phyloP scores from a whole-genome alignment of 2,888 invertebrate species.

The Helobdella robusta region DNA sequence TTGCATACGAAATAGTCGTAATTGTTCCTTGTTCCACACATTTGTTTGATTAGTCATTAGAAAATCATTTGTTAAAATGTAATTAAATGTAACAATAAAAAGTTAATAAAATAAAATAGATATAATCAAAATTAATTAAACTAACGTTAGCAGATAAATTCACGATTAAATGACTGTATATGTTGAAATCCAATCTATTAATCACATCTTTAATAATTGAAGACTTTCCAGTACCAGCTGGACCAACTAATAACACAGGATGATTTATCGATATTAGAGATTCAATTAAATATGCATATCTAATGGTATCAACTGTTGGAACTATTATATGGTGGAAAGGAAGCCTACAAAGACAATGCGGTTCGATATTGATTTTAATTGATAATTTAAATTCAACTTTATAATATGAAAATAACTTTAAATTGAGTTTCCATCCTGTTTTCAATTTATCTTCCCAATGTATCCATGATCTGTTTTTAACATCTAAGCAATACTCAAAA shows the following conservation, averaged over 20 bases:
- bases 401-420: constrained; percentile 53
- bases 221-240: constrained; percentile 74
- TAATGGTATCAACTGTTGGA: constrained; percentile 77
- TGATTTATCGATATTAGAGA: constrained; percentile 59
- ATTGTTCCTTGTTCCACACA: no score
- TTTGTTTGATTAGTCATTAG: no score
- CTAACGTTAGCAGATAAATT: constrained; percentile 74
- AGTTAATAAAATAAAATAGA: no score
- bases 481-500: constrained; percentile 80
- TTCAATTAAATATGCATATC: constrained; percentile 66
- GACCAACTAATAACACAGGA: constrained; percentile 70
- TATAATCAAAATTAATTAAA: neutral
- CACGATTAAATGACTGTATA: constrained; percentile 62
- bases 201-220: constrained; percentile 66
- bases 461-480: constrained; percentile 60
- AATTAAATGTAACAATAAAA: no score
- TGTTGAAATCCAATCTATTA: constrained; percentile 54
- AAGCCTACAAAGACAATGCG: constrained; percentile 51
- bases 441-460: constrained; percentile 72
- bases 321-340: constrained; percentile 76
- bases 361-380: neutral
- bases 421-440: constrained; percentile 64
- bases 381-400: neutral
- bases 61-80: no score
- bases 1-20: no score